phyloP scores from a whole-genome alignment of 2,113 vertebrate species.

The Pongo pygmaeus region DNA sequence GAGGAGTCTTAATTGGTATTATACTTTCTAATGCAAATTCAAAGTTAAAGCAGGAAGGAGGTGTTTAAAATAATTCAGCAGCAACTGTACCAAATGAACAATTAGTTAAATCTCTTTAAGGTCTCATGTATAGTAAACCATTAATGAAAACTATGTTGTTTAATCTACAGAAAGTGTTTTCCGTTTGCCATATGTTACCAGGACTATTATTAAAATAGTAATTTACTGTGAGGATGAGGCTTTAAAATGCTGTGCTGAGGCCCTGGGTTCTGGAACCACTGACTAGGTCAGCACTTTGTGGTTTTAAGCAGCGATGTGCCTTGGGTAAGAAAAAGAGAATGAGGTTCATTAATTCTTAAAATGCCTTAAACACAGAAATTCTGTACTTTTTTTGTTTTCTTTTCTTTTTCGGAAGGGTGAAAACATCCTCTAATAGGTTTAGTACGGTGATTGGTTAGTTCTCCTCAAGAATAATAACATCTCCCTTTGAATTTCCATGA shows the following conservation, averaged over 20 bases:
- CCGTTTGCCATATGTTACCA: conserved; percentile 67
- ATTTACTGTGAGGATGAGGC: conserved; percentile 70
- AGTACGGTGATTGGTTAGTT: background rate
- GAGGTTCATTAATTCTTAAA: conserved; percentile 75
- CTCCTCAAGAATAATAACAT: conserved; percentile 2
- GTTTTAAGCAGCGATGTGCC: conserved; percentile 56
- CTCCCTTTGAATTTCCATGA: background rate
- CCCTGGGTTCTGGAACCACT: conserved; percentile 57
- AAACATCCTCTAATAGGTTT: conserved; percentile 47
- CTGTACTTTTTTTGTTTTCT: background rate
- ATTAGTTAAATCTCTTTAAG: conserved; percentile 59
- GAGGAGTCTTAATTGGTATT: conserved; percentile 39
- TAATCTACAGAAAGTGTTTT: conserved; percentile 74
- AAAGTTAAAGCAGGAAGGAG: conserved; percentile 62
- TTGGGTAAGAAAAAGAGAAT: conserved; percentile 63
- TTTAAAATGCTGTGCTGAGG: conserved; percentile 70
- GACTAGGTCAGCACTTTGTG: conserved; percentile 70
- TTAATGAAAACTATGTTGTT: conserved; percentile 73
- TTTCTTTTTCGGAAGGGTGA: background rate
- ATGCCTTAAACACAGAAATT: conserved; percentile 59
- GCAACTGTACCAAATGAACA: conserved; percentile 63
- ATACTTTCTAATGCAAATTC: conserved; percentile 65
- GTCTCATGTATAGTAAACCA: conserved; percentile 56
- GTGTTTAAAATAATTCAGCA: conserved; percentile 78
- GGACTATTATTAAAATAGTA: conserved; percentile 73